phyloP scores from a whole-genome alignment of 2,113 vertebrate genomes.

The Hypomesus transpacificus region DNA sequence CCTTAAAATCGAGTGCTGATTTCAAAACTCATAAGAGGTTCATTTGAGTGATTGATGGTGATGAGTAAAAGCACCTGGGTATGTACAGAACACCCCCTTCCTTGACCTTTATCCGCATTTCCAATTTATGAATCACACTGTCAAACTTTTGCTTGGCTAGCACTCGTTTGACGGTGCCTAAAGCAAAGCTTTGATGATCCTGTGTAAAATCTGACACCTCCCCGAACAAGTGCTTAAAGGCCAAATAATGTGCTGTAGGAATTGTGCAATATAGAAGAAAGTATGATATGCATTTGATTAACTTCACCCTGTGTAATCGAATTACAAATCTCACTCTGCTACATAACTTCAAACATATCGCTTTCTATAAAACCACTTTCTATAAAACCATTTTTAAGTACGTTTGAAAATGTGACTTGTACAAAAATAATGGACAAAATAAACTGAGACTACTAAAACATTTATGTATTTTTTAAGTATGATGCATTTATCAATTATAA shows the following conservation, averaged over 20 bases:
- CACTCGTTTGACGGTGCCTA: constrained; percentile 40
- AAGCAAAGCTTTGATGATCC: constrained; percentile 44
- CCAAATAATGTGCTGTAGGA: constrained; percentile 48
- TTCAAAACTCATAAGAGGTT: not conserved
- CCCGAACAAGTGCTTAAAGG: constrained; percentile 37
- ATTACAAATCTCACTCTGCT: constrained; percentile 13
- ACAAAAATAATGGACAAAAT: constrained; percentile 6
- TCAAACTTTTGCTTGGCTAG: constrained; percentile 38
- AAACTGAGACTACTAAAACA: no score
- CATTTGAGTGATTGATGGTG: not conserved
- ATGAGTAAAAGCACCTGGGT: constrained; percentile 36
- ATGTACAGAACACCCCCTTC: constrained; percentile 28
- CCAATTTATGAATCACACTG: constrained; percentile 53
- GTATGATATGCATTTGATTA: not conserved
- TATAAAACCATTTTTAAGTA: not conserved
- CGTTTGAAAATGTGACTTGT: constrained; percentile 33
- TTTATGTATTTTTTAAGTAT: not conserved
- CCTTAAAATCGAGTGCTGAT: constrained; percentile 6
- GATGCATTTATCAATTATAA: not conserved
- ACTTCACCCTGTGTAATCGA: not conserved
- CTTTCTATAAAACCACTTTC: constrained; percentile 1
- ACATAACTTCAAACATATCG: constrained; percentile 23
- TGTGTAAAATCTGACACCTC: constrained; percentile 48
- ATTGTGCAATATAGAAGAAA: constrained; percentile 13
- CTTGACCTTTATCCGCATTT: constrained; percentile 49